A percentile compares a stretch with the other conserved stretches of the same genome.
Evolutionary conservation across 2,113 vertebrate species (phyloP).

Genomic region (Nothobranchius furzeri): DNA sequence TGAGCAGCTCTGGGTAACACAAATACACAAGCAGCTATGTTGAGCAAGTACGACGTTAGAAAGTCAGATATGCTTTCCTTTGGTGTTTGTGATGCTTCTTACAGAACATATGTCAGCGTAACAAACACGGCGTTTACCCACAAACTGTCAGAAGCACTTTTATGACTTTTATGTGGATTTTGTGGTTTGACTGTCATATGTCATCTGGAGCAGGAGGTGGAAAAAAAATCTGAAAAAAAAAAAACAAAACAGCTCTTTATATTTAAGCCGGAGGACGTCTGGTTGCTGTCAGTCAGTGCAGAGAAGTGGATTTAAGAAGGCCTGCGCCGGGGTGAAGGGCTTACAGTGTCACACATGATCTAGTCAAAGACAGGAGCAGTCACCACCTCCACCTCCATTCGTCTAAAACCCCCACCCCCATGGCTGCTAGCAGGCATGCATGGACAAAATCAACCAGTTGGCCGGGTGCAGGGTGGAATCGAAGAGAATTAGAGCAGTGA

Average conservation of each 20-base stretch:
- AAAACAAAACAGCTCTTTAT: not conserved
- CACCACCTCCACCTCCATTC: conserved; percentile 68
- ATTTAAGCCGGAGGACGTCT: conserved; percentile 43
- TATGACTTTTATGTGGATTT: conserved; percentile 16
- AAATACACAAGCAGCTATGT: conserved; percentile 35
- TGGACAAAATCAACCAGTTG: conserved; percentile 50
- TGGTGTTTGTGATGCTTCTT: conserved; percentile 18
- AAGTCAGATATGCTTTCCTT: conserved; percentile 13
- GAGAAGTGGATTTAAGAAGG: conserved; percentile 62
- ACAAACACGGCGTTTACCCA: conserved; percentile 40
- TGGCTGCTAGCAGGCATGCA: conserved; percentile 13
- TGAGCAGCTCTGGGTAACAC: conserved; percentile 25
- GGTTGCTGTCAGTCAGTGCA: conserved; percentile 61
- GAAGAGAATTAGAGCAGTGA: conserved; percentile 37
- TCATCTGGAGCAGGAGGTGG: conserved; percentile 16
- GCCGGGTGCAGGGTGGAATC: conserved; percentile 15
- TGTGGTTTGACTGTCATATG: conserved; percentile 15
- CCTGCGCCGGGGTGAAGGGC: conserved; percentile 54
- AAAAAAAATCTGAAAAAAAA: not conserved
- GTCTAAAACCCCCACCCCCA: conserved; percentile 4
- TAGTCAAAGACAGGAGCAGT: conserved; percentile 73
- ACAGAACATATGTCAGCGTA: conserved; percentile 13
- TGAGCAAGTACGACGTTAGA: not conserved
- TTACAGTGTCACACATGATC: conserved; percentile 75
- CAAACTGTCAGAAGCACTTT: conserved; percentile 29